Base-by-base conservation (phyloP, 2,888 invertebrate genomes). In the Hypomecis punctinalis region DNA sequence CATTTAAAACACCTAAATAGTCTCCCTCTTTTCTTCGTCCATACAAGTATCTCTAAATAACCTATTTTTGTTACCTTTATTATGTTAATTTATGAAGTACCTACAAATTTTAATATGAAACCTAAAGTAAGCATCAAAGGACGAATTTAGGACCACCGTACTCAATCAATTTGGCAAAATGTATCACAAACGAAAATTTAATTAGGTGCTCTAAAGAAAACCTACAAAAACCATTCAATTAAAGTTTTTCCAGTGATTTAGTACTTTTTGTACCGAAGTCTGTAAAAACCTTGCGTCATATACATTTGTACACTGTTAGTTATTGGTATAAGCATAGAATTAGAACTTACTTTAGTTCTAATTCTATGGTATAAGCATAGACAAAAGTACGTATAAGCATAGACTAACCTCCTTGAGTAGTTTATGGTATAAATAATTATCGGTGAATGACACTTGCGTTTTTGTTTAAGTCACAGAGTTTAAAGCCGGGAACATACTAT, bases 361-460 rank as follows among this genome's bases (percentile, higher is more conserved):
- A n/a, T n/a, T n/a, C n/a, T n/a, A n/a, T n/a, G n/a, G n/a, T n/a
- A n/a, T n/a, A n/a, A n/a, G n/a, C n/a, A n/a, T n/a, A n/a, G n/a
- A n/a, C n/a, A n/a, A n/a, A n/a, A n/a, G n/a, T n/a, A n/a, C n/a
- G n/a, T n/a, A n/a, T n/a, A n/a, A n/a, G n/a, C n/a, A n/a, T n/a
- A n/a, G n/a, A n/a, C n/a, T n/a, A n/a, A n/a, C n/a, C n/a, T n/a
- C n/a, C n/a, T n/a, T n/a, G n/a, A n/a, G n/a, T n/a, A n/a, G n/a
- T n/a, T n/a, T n/a, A n/a, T n/a, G 37, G 36, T 39, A 23, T 8
- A 46, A 57, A 6, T 33, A 54, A 57, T 63, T 58, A 57, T 51
- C 23, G 57, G 39, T 13, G 35, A 42, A 58, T 59, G 58, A 59
- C 23, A 43, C 9, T 6, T 10, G 8, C 35, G 10, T 40, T 49